phyloP scores from a whole-genome alignment of 2,797 vertebrate genomes.

The Gymnocypris eckloni region DNA sequence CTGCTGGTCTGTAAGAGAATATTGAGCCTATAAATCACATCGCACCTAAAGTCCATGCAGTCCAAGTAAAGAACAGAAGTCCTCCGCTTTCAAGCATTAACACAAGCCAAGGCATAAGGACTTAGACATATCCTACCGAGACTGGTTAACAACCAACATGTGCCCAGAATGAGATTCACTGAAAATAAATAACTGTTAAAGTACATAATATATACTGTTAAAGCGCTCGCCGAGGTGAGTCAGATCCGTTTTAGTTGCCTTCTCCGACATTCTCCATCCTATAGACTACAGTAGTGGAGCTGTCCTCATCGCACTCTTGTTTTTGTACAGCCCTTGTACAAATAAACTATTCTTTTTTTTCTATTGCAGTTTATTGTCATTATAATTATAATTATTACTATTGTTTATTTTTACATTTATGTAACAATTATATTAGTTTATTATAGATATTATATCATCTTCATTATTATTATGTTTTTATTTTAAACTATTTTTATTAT shows the following conservation, averaged over 20 bases:
- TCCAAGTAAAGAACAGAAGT: not conserved
- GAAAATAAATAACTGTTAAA: conserved; percentile 29
- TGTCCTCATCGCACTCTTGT: conserved; percentile 91
- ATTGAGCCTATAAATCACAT: not conserved
- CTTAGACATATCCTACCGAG: not conserved
- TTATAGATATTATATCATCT: no score
- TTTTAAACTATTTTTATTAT: no score
- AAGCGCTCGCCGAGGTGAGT: not conserved
- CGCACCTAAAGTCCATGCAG: not conserved
- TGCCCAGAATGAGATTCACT: conserved; percentile 1
- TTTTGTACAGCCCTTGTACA: not conserved
- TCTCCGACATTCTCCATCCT: conserved; percentile 93
- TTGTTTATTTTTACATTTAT: no score
- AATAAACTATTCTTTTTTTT: not conserved
- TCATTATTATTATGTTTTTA: no score
- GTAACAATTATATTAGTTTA: no score
- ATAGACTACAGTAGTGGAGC: conserved; percentile 98
- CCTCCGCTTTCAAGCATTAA: not conserved
- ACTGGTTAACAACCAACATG: conserved; percentile 6
- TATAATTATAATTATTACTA: not conserved
- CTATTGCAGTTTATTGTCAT: not conserved
- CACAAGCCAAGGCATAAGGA: not conserved
- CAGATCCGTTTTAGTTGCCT: conserved; percentile 62
- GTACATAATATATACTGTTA: conserved; percentile 20
- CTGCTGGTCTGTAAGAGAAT: not conserved